Base-by-base conservation (phyloP, 2,888 invertebrate species). In the Drosophila koepferae region DNA sequence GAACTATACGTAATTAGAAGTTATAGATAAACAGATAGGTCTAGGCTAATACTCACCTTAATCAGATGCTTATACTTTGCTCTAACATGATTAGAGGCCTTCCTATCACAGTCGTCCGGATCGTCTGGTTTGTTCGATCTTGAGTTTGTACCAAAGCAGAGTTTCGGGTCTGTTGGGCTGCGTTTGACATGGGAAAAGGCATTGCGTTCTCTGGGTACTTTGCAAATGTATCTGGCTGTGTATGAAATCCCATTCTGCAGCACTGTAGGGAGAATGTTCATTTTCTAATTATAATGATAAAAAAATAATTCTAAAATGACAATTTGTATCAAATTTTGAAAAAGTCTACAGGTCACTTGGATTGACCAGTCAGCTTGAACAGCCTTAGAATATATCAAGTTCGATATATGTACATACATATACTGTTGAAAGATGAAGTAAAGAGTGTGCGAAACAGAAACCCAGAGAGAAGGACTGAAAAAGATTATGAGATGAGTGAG, bases 241-340 rank as follows among this genome's bases (percentile, higher is more conserved):
- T 16, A 38, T 9, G 53, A 54, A 6, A 38, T 38, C 23, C 53
- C 53, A n/a, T 38, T 36, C 23, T 23, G 53, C 38, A 54, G 53
- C 36, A 54, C 9, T 38, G 38, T 38, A 54, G 53, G 53, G 16
- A 54, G 23, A 38, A 54, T 36, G 20, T 38, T 38, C 53, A 54
- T 54, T 38, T 38, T 38, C 31, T 14, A 36, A 54, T 9, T 16
- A 23, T 23, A 23, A 8, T 38, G 12, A 38, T 28, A 16, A 38
- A 23, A 12, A 51, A 49, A 10, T 12, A n/a, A 49, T 34, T 51
- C 36, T 16, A 9, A 38, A 38, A 38, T 54, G 36, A 38, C 53
- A 38, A 54, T 9, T 54, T 23, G 53, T 20, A 16, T 54, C 23
- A 54, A 54, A 54, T 54, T 54, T 54, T 14, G 53, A 54, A 38